A percentile compares a stretch with the other conserved stretches of the same genome.
phyloP scores from a whole-genome alignment of 1,140 invertebrate genomes.

The Andrena cerasifolii region DNA sequence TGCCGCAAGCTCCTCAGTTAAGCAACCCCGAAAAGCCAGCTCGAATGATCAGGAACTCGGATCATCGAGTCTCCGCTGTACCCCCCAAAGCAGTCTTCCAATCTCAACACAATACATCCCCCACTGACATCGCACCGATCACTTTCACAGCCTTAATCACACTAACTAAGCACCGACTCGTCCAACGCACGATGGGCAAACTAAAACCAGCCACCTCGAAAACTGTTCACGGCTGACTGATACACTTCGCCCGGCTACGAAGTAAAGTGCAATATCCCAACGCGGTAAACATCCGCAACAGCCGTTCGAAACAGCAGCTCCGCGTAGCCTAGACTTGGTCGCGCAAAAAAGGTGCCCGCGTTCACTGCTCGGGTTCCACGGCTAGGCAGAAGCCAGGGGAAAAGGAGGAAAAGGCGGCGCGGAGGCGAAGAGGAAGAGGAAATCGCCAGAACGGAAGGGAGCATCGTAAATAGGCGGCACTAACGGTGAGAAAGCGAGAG shows the following conservation, averaged over 20 bases:
- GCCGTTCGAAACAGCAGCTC: background rate
- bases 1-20: too few species aligned
- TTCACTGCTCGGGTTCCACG: background rate
- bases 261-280: slow-evolving; percentile 9
- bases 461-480: slow-evolving; percentile 36
- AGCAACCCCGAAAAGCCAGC: too few species aligned
- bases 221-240: background rate
- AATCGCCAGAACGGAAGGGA: slow-evolving; percentile 31
- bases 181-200: too few species aligned
- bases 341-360: background rate
- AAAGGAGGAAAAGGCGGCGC: background rate
- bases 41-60: too few species aligned
- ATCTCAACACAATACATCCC: too few species aligned
- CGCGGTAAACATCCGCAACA: background rate
- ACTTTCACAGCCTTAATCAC: too few species aligned
- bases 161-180: too few species aligned
- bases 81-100: too few species aligned
- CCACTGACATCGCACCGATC: too few species aligned
- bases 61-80: too few species aligned
- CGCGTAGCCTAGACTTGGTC: background rate
- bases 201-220: too few species aligned
- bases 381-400: too few species aligned
- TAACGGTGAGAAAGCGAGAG: slow-evolving; percentile 36
- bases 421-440: slow-evolving; percentile 11
- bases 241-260: background rate